phyloP scores from a whole-genome alignment of 2,888 invertebrate genomes.

The Sisyra terminalis region DNA sequence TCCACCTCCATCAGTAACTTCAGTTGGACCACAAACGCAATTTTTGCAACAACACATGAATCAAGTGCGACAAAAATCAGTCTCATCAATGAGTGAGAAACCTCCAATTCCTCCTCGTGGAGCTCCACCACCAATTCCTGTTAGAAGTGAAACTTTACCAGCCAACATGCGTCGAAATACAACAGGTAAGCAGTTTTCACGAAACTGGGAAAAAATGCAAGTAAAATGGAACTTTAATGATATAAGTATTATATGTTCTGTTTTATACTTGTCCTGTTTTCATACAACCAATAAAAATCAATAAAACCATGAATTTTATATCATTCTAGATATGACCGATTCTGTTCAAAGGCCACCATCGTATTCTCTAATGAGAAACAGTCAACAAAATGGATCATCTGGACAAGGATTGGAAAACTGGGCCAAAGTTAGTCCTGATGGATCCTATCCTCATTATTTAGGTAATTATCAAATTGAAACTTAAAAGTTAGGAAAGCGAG shows the following conservation, averaged over 20 bases:
- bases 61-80: conserved; percentile 18
- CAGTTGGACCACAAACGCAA: conserved; percentile 29
- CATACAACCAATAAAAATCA: neutral
- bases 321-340: conserved; percentile 6
- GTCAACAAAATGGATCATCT: conserved; percentile 1
- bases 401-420: neutral
- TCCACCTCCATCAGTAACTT: conserved; percentile 14
- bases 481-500: no score
- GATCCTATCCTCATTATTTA: neutral
- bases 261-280: neutral
- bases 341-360: neutral
- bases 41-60: conserved; percentile 30
- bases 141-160: conserved; percentile 20
- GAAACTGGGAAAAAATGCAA: no score
- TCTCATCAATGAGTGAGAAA: conserved; percentile 26
- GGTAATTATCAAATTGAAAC: neutral
- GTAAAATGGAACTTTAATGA: conserved; percentile 6
- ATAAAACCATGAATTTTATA: neutral
- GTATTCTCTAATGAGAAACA: neutral
- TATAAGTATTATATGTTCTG: neutral
- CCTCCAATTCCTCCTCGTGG: conserved; percentile 41
- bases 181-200: conserved; percentile 22
- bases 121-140: conserved; percentile 37
- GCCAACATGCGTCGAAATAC: conserved; percentile 13
- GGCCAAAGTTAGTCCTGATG: neutral